Evolutionary conservation across 1,140 invertebrate genomes (phyloP), one percentile per base, ranked within the genome.

Genomic region (Pteromalus puparum): DNA sequence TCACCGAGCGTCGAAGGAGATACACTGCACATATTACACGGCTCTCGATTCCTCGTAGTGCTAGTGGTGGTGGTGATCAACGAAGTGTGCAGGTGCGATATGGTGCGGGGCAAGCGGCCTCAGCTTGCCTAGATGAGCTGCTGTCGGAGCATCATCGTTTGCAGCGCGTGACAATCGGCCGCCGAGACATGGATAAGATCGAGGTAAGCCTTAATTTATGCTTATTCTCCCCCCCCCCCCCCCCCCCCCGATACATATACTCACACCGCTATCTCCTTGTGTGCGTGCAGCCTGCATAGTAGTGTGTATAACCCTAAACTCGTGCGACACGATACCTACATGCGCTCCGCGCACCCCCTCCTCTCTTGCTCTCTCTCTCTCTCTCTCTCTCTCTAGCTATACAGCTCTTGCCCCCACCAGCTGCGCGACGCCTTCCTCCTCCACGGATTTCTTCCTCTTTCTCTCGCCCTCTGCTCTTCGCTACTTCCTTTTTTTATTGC

Each of bases 181-280:
- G 86, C 85, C 88, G 84, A 90, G 89, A 92, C 90, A 93, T 92
- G 92, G 92, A 93, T 90, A 93, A 93, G 90, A 90, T 93, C 88
- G 92, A 93, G 91, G 92, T 93, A 81, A 91, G 90, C 84, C 26
- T 28, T 21, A n/a, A n/a, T 42, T 15, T 9, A 2, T 21, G 2
- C 38, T 34, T 34, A 34, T 34, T 34, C 30, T 5, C 30, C 4
- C 6, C 30, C 30, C 30, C 30, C 30, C 0, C 6, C 30, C 30
- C 30, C 4, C 6, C 30, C 30, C 30, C 30, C 30, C 0, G 30
- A 34, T 34, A 34, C n/a, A n/a, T n/a, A n/a, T 4, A 34, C 30
- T 34, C 30, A 4, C 30, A 5, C 28, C 28, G 6, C 34, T 46
- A 15, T 74, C 73, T 74, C 34, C 0, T n/a, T 21, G 34, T 24